Evolutionary conservation across 2,888 invertebrate genomes (phyloP).

Genomic region (Chloromyia formosa): DNA sequence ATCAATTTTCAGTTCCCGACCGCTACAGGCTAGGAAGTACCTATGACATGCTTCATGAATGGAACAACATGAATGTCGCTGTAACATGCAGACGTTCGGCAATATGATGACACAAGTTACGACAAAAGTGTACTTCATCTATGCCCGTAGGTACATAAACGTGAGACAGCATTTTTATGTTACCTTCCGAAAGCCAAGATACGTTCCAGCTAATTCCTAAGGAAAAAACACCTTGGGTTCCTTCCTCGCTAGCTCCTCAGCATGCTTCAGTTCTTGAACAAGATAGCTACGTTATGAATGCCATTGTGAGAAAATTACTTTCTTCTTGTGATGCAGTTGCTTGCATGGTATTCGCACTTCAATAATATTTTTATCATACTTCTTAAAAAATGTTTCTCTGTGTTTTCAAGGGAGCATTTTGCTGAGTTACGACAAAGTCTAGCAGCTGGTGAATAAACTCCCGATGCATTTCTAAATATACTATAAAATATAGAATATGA

Average conservation of each 20-base stretch:
- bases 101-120: slow-evolving; percentile 18
- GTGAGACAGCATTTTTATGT: slow-evolving; percentile 33
- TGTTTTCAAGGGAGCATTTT: background rate
- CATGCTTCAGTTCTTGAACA: background rate
- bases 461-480: background rate
- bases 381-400: background rate
- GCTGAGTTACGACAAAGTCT: background rate
- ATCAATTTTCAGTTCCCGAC: too few species aligned
- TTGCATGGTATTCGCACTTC: background rate
- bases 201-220: background rate
- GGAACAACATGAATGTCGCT: slow-evolving; percentile 23
- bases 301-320: slow-evolving; percentile 20
- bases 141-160: slow-evolving; percentile 25
- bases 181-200: slow-evolving; percentile 6
- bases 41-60: slow-evolving; percentile 28
- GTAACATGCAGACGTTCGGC: slow-evolving; percentile 13
- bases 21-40: background rate
- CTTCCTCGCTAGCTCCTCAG: background rate
- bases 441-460: background rate
- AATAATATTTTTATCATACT: slow-evolving; percentile 18
- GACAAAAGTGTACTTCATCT: slow-evolving; percentile 25
- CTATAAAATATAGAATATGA: background rate
- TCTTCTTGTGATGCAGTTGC: slow-evolving; percentile 8
- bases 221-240: background rate
- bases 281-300: background rate